phyloP scores from a whole-genome alignment of 2,888 invertebrate genomes.

The Brachynemurus nebulosus region DNA sequence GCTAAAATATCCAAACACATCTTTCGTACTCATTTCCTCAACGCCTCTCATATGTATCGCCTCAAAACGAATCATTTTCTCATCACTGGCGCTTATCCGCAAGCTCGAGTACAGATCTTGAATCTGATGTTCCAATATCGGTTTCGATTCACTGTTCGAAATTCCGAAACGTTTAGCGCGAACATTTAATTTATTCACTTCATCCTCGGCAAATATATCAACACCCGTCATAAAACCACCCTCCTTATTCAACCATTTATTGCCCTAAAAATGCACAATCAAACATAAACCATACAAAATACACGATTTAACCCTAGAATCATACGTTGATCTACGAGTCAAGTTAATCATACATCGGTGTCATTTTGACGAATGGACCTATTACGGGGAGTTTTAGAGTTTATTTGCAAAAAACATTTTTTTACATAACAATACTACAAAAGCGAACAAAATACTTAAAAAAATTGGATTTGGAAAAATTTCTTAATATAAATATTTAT shows the following conservation, averaged over 20 bases:
- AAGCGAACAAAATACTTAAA: too few species aligned
- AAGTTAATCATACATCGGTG: too few species aligned
- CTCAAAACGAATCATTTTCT: conserved; percentile 52
- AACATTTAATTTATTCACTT: conserved; percentile 36
- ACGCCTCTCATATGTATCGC: conserved; percentile 63
- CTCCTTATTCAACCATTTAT: conserved; percentile 25
- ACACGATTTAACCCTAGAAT: too few species aligned
- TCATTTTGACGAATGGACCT: too few species aligned
- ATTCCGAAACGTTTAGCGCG: conserved; percentile 44
- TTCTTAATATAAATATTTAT: too few species aligned
- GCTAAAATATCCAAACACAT: conserved; percentile 65
- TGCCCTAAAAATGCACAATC: conserved; percentile 5
- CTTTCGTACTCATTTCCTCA: conserved; percentile 59
- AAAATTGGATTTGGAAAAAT: too few species aligned
- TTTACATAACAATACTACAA: too few species aligned
- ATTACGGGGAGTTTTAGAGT: too few species aligned
- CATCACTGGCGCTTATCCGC: conserved; percentile 41
- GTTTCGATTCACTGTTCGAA: conserved; percentile 30
- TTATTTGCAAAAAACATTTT: too few species aligned
- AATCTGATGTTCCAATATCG: conserved; percentile 31
- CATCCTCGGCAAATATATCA: conserved; percentile 35
- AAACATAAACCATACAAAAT: too few species aligned
- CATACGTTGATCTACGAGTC: too few species aligned
- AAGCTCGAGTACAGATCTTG: conserved; percentile 33
- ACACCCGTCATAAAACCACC: conserved; percentile 34